Evolutionary conservation across 2,113 vertebrate species (phyloP).

Genomic region (Paradoxurus hermaphroditus): DNA sequence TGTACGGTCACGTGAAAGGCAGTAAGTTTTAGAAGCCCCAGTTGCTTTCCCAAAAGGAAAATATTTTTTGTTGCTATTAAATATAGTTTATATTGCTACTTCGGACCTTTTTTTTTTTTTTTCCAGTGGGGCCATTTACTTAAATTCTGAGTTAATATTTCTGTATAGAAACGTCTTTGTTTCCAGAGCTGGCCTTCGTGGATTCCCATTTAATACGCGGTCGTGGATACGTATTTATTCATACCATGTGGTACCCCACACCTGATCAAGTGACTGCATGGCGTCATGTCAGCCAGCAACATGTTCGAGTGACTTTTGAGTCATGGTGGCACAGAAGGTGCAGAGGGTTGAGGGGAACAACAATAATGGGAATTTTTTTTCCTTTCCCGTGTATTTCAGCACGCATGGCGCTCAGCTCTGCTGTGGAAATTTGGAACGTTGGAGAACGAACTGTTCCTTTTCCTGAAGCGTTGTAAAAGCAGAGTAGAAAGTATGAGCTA

Average conservation of each 20-base stretch:
- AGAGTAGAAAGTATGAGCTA: conserved; percentile 71
- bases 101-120: conserved; percentile 66
- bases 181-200: conserved; percentile 72
- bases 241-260: conserved; percentile 76
- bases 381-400: neutral
- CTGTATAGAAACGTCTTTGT: conserved; percentile 83
- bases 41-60: conserved; percentile 70
- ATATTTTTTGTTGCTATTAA: conserved; percentile 62
- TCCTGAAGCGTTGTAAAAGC: conserved; percentile 71
- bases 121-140: conserved; percentile 73
- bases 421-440: conserved; percentile 45
- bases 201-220: conserved; percentile 76
- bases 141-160: conserved; percentile 80
- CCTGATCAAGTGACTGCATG: conserved; percentile 80
- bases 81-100: conserved; percentile 62
- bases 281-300: conserved; percentile 77
- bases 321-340: conserved; percentile 52
- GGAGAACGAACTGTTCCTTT: conserved; percentile 65
- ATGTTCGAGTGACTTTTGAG: conserved; percentile 75
- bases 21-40: conserved; percentile 60
- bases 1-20: conserved; percentile 69
- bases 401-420: neutral
- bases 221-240: conserved; percentile 81
- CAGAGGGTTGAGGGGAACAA: conserved; percentile 63
- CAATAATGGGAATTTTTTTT: conserved; percentile 14